These are phyloP conservation scores for Ailuropoda melanoleuca DNA, from an alignment of 2,113 vertebrate species.

Conservation along the genomic window DNA sequence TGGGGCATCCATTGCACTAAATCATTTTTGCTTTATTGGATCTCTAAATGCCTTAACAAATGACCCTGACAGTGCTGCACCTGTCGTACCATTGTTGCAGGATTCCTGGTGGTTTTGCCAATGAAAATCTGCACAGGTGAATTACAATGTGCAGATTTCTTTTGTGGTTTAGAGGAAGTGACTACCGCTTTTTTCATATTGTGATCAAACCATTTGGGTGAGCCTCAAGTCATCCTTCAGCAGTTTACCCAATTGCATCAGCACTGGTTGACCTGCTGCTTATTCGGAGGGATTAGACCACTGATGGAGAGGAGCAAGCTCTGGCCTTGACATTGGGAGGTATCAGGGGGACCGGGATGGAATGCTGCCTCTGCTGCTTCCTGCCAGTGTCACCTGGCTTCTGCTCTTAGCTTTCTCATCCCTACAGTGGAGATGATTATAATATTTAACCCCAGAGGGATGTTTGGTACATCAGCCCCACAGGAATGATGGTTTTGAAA, in stretches of 20 bases:
- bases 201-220: conserved; percentile 17
- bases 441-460: conserved; percentile 54
- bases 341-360: conserved; percentile 4
- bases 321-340: conserved; percentile 7
- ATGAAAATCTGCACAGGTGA: conserved; percentile 59
- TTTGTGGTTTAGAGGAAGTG: not conserved
- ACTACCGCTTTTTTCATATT: conserved; percentile 17
- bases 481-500: conserved; percentile 20
- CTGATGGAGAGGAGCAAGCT: not conserved
- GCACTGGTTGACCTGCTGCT: conserved; percentile 39
- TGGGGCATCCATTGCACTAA: not conserved
- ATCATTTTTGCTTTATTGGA: conserved; percentile 55
- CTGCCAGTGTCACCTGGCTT: conserved; percentile 52
- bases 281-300: conserved; percentile 37
- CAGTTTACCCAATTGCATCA: not conserved
- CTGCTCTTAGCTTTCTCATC: conserved; percentile 27
- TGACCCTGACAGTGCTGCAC: conserved; percentile 55
- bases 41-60: conserved; percentile 60
- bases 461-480: conserved; percentile 33
- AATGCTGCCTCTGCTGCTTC: not conserved
- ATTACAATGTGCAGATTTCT: conserved; percentile 26
- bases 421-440: conserved; percentile 36
- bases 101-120: conserved; percentile 46
- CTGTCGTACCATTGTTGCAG: conserved; percentile 38
- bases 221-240: conserved; percentile 22